Conservation (phyloP, 2,113 vertebrate genomes). For the Todiramphus saurophagus region DNA sequence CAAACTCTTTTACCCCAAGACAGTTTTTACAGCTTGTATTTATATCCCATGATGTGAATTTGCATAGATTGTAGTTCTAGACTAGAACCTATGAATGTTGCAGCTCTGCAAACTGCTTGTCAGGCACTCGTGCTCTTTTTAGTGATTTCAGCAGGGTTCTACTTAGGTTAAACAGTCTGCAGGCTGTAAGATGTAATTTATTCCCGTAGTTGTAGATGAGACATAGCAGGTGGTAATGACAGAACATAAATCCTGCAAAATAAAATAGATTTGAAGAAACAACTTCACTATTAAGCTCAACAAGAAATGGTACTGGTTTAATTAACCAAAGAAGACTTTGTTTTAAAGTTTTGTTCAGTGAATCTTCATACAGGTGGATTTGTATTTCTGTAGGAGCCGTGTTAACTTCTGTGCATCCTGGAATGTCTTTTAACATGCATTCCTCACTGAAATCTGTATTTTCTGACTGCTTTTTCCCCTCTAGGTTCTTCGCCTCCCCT, state of each 20-base stretch:
- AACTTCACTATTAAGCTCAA: background rate
- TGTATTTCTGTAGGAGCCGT: background rate
- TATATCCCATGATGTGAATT: background rate
- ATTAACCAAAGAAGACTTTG: background rate
- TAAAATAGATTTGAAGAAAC: background rate
- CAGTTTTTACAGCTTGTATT: background rate
- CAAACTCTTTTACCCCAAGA: background rate
- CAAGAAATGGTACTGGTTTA: background rate
- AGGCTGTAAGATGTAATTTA: background rate
- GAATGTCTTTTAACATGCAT: background rate
- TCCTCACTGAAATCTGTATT: background rate
- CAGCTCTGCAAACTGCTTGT: background rate
- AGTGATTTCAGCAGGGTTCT: background rate
- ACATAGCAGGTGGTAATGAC: background rate
- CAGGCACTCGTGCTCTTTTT: background rate
- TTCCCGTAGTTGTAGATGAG: background rate
- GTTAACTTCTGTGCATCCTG: background rate
- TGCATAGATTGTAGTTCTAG: background rate
- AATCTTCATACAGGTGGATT: background rate
- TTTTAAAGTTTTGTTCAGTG: background rate
- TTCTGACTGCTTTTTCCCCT: background rate
- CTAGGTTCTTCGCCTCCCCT: background rate
- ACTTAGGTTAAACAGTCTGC: rapidly evolving
- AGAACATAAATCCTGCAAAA: background rate
- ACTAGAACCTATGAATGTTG: too few species aligned